These are phyloP conservation scores for Poeciliopsis turrubarensis DNA, from an alignment of 2,113 vertebrate genomes.

Conservation along the genomic window DNA sequence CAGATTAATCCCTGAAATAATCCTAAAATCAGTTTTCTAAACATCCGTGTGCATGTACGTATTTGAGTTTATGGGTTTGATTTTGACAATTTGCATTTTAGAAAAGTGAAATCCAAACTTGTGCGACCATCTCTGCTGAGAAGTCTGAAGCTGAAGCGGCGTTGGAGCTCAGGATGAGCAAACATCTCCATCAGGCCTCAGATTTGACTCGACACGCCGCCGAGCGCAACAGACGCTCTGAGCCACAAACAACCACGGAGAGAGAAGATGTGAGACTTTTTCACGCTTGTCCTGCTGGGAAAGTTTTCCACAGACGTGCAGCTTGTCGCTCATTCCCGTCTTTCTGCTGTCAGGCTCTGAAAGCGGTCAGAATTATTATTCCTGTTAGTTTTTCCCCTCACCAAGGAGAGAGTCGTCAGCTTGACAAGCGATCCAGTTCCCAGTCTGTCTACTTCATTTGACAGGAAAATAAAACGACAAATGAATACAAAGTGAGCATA, in stretches of 20 bases:
- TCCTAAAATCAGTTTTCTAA: no score
- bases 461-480: not conserved
- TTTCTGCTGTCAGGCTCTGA: conserved; percentile 16
- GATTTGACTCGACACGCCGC: not conserved
- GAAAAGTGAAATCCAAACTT: not conserved
- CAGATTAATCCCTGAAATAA: no score
- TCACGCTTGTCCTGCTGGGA: not conserved
- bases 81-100: not conserved
- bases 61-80: not conserved
- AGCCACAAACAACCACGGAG: not conserved
- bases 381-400: conserved; percentile 13
- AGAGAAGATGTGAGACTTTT: not conserved
- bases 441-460: not conserved
- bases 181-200: not conserved
- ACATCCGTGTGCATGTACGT: no score
- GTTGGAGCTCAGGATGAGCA: not conserved
- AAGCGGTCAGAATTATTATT: conserved; percentile 13
- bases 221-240: not conserved
- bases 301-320: not conserved
- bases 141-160: not conserved
- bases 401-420: conserved; percentile 13
- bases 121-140: no score
- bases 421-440: conserved; percentile 32
- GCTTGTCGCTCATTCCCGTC: conserved; percentile 1
- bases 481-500: not conserved